phyloP scores from a whole-genome alignment of 2,797 vertebrate genomes.

The Arvicola amphibius region DNA sequence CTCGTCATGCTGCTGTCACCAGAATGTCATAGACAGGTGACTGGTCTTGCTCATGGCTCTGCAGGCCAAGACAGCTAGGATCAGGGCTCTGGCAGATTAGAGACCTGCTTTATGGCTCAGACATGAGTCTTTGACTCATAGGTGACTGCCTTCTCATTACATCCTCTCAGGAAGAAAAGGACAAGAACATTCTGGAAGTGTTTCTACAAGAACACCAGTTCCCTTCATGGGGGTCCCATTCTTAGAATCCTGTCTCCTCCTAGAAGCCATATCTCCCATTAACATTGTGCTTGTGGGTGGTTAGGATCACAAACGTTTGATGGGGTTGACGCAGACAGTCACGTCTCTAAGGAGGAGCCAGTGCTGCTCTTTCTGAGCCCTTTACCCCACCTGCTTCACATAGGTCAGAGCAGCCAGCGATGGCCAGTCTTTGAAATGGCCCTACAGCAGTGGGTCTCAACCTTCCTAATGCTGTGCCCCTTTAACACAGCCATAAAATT shows the following conservation, averaged over 20 bases:
- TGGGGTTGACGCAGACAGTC: background rate
- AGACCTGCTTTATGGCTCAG: background rate
- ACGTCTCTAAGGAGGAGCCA: background rate
- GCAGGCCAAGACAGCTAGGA: background rate
- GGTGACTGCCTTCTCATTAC: background rate
- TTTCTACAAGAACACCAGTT: background rate
- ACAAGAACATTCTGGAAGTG: background rate
- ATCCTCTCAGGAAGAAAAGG: background rate
- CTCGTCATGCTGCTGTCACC: background rate
- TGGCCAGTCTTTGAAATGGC: conserved; percentile 19
- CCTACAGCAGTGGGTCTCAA: background rate
- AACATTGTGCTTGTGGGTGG: background rate
- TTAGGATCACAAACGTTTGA: background rate
- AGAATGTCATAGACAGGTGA: background rate
- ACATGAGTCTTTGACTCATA: background rate
- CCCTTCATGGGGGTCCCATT: background rate
- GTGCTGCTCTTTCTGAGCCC: background rate
- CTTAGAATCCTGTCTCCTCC: background rate
- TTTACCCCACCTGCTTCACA: background rate
- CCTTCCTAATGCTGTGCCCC: background rate
- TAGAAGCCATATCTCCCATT: background rate
- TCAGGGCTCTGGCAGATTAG: background rate
- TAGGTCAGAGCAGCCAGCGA: background rate
- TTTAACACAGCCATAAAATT: background rate
- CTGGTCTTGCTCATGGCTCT: background rate